Evolutionary conservation across 2,113 vertebrate species (phyloP), one percentile per base, ranked within the genome.

Genomic region (Porphyrio hochstetteri): DNA sequence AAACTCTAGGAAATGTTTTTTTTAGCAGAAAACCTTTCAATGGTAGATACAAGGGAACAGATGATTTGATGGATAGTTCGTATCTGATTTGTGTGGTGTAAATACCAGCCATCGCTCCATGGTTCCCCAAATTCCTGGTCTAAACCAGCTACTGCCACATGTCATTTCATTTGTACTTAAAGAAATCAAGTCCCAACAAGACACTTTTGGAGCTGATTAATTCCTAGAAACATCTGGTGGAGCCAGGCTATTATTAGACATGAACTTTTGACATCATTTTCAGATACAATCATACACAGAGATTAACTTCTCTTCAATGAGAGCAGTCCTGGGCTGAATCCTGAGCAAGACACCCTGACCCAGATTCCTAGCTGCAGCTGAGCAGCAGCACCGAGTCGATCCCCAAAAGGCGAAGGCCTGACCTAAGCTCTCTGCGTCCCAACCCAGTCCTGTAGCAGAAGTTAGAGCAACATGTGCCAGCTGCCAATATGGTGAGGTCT

Each of bases 261-360:
- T 93, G 88, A 96, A 83, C 90, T 94, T 97, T 53, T 94, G 95
- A 91, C 97, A 96, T 93, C 88, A 95, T 97, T 97, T 97, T 78
- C 93, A 97, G 92, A 89, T 85, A 94, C 44, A 90, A 13, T 96
- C 86, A 94, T 65, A 82, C 38, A 74, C 56, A 38, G 70, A 96
- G 94, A 97, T 97, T 96, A 97, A 97, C 64, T 72, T 89, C 82
- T 96, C 38, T 53, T 64, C 83, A 52, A 11, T 55, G 57, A 79
- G 31, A 1, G 0, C 44, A 28, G 72, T 68, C 50, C 81, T 77
- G 70, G 3, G 4, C 33, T 50, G 57, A 40, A 76, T 84, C 80
- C 70, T 8, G 57, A 82, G 69, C 65, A 79, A 91, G 95, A 52
- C 64, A 35, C 86, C 57, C 2, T 84, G 88, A 93, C 91, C 70